These are phyloP conservation scores for Phalacrocorax pelagicus DNA, from an alignment of 2,113 vertebrate species.

Conservation along the genomic window DNA sequence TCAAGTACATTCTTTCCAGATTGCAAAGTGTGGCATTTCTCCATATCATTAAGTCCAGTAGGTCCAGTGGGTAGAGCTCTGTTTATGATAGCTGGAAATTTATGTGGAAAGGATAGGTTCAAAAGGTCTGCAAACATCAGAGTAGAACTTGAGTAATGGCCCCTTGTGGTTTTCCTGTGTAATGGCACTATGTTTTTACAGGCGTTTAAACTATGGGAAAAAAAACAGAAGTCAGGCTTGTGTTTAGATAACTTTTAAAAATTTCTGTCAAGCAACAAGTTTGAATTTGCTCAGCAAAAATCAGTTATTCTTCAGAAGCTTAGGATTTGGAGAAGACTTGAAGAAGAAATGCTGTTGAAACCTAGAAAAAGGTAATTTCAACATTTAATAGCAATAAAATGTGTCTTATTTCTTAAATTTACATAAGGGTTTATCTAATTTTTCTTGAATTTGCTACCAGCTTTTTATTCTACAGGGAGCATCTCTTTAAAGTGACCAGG, in stretches of 20 bases:
- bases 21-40: not conserved
- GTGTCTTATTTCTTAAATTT: not conserved
- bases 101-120: not conserved
- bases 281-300: not conserved
- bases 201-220: not conserved
- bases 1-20: not conserved
- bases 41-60: not conserved
- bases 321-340: not conserved
- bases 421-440: not conserved
- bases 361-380: not conserved
- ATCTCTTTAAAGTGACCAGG: not conserved
- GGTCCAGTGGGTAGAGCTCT: not conserved
- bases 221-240: not conserved
- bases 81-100: not conserved
- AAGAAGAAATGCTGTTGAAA: not conserved
- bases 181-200: not conserved
- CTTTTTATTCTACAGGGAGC: not conserved
- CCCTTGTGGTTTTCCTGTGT: slow-evolving; percentile 16
- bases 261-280: not conserved
- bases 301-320: not conserved
- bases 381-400: not conserved
- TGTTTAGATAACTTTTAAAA: not conserved
- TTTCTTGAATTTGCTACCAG: not conserved
- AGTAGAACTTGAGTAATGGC: not conserved
- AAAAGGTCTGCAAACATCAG: not conserved